Evolutionary conservation across 2,113 vertebrate species (phyloP).

Genomic region (Ptilonorhynchus violaceus): DNA sequence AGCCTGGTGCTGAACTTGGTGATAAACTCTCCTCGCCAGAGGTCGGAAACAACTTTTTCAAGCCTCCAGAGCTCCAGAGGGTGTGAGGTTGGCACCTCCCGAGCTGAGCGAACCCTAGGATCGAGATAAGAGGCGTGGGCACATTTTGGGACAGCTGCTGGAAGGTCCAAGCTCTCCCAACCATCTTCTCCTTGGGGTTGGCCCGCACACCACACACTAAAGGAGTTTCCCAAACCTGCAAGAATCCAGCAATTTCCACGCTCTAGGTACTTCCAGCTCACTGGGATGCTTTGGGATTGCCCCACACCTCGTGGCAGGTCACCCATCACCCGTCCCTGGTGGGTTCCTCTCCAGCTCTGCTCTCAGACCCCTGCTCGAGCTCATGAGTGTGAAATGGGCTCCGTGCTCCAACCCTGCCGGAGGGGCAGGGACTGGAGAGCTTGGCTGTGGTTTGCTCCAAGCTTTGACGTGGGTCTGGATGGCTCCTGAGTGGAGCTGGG

Average conservation of each 20-base stretch:
- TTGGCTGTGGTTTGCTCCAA: not conserved
- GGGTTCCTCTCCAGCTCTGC: not conserved
- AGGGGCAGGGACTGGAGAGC: not conserved
- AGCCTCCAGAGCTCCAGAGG: not conserved
- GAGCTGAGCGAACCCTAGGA: not conserved
- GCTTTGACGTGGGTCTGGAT: not conserved
- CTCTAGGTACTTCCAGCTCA: rapidly evolving
- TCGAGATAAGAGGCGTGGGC: not conserved
- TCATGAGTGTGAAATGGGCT: not conserved
- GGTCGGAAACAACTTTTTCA: not conserved
- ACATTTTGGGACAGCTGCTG: not conserved
- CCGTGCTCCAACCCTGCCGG: not conserved
- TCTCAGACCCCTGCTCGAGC: not conserved
- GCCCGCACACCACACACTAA: rapidly evolving
- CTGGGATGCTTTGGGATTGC: not conserved
- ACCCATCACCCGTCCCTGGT: not conserved
- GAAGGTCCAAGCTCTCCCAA: not conserved
- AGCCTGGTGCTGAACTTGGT: not conserved
- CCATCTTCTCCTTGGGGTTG: not conserved
- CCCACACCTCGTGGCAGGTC: not conserved
- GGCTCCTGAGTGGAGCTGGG: not conserved
- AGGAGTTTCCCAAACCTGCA: not conserved
- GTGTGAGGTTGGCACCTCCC: not conserved
- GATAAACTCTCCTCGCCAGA: not conserved
- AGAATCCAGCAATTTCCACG: not conserved